Conservation (phyloP, 2,113 vertebrate species). For the Apteryx owenii region DNA sequence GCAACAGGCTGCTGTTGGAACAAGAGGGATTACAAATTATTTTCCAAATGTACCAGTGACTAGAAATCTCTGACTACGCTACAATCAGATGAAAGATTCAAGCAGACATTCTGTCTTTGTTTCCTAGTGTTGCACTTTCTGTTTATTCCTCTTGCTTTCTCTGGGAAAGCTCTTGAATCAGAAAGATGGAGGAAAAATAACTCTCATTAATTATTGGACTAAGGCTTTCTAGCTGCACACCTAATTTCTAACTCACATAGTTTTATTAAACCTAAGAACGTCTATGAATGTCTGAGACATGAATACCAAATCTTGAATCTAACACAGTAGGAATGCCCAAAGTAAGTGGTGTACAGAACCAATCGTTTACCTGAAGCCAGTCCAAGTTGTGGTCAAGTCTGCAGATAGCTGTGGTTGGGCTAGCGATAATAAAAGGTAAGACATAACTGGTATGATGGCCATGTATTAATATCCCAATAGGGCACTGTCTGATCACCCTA, state of each 20-base stretch:
- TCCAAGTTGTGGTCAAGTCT: background rate
- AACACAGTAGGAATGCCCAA: background rate
- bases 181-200: background rate
- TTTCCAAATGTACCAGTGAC: background rate
- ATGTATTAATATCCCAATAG: background rate
- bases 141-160: background rate
- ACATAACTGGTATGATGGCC: accelerated
- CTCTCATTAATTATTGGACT: background rate
- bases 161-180: background rate
- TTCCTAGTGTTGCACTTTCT: background rate
- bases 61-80: background rate
- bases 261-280: background rate
- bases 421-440: background rate
- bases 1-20: background rate
- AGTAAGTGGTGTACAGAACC: background rate
- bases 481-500: background rate
- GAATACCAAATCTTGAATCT: background rate
- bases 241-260: background rate
- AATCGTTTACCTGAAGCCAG: background rate
- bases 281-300: background rate
- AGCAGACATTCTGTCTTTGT: background rate
- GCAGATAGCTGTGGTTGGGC: background rate
- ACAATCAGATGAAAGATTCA: too few species aligned
- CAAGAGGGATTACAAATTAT: background rate
- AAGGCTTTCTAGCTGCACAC: background rate